Evolutionary conservation across 2,888 invertebrate genomes (phyloP).

Genomic region (Neoaliturus tenellus): DNA sequence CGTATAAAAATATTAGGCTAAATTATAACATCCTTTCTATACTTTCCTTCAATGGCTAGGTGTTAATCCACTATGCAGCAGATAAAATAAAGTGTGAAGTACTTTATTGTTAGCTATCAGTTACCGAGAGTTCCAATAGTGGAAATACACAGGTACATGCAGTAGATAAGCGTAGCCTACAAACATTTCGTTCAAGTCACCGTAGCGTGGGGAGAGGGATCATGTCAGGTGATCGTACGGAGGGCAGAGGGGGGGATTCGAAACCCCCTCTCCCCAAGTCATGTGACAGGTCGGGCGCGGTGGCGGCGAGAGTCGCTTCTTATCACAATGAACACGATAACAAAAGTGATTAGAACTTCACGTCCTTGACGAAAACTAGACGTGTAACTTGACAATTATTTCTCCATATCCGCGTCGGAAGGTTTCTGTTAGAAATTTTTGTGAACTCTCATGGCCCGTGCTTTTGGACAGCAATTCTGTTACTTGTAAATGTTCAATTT

Average conservation of each 20-base stretch:
- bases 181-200: background rate
- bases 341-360: background rate
- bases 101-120: too few relatives aligned
- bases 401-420: background rate
- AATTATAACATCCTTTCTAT: too few relatives aligned
- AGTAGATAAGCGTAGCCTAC: background rate
- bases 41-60: too few relatives aligned
- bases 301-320: background rate
- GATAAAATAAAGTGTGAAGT: too few relatives aligned
- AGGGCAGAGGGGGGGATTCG: background rate
- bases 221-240: background rate
- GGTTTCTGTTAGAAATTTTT: background rate
- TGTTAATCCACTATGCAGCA: too few relatives aligned
- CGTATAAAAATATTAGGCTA: too few relatives aligned
- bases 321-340: slow-evolving; percentile 10
- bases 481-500: too few relatives aligned
- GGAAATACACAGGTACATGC: background rate
- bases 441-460: too few relatives aligned
- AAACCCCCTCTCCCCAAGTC: background rate
- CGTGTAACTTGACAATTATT: background rate
- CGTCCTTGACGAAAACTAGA: background rate
- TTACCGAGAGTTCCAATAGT: background rate
- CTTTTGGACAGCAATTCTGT: too few relatives aligned
- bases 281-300: background rate
- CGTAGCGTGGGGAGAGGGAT: background rate